phyloP scores from a whole-genome alignment of 2,797 vertebrate genomes.

The Enteromius paludinosus region DNA sequence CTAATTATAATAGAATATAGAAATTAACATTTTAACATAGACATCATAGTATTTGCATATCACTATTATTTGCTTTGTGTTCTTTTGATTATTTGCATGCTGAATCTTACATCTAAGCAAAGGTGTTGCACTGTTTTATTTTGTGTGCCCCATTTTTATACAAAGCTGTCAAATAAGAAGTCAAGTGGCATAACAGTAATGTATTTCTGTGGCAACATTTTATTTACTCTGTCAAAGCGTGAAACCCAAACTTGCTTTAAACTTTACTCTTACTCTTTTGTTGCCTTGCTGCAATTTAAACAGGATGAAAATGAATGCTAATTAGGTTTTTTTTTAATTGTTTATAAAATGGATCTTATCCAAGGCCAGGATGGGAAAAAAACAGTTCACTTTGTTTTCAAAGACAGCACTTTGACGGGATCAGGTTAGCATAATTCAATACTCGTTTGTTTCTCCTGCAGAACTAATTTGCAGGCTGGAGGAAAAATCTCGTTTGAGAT shows the following conservation, averaged over 20 bases:
- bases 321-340: conserved; percentile 39
- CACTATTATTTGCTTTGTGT: background rate
- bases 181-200: background rate
- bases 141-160: background rate
- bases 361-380: conserved; percentile 22
- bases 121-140: background rate
- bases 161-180: background rate
- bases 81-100: background rate
- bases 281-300: conserved; percentile 25
- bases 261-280: background rate
- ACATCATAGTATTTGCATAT: background rate
- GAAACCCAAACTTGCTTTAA: background rate
- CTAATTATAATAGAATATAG: background rate
- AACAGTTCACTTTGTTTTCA: conserved; percentile 35
- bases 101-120: background rate
- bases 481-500: conserved; percentile 49
- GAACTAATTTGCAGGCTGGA: conserved; percentile 56
- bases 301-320: conserved; percentile 43
- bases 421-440: conserved; percentile 57
- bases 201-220: background rate
- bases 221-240: background rate
- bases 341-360: conserved; percentile 32
- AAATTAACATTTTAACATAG: background rate
- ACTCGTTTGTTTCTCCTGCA: conserved; percentile 51
- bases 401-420: conserved; percentile 44